Base-by-base conservation (phyloP, 2,888 invertebrate genomes). In the Melangyna quadrimaculata region DNA sequence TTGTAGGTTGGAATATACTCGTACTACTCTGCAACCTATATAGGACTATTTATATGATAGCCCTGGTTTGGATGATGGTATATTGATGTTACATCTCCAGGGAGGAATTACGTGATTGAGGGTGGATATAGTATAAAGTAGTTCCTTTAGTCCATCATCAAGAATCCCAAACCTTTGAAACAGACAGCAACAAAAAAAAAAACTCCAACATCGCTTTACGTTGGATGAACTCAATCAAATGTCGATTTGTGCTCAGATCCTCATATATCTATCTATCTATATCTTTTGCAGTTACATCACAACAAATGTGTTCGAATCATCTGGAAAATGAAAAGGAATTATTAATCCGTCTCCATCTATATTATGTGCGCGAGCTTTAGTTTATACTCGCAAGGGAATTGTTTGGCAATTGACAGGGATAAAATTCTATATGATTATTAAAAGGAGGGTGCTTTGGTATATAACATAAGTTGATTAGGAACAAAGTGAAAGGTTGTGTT, bases 241-340 rank as follows among this genome's bases (percentile, higher is more conserved):
- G 81, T 86, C 86, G 86, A 86, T 86, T 86, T 86, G n/a, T n/a
- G 75, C 59, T 67, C 71, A 19, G 51, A 75, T 80, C 84, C 14
- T 17, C 55, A 24, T 10, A 24, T 78, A 83, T n/a, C n/a, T n/a
- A n/a, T n/a, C n/a, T n/a, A n/a, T n/a, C n/a, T n/a, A n/a, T n/a
- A n/a, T 78, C 57, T 57, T 22, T 12, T n/a, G 45, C 37, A 24
- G 74, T 83, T 79, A 83, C 69, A 70, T 79, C 65, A 65, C 65
- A 69, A 59, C 35, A 73, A 74, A 77, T 71, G 71, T 61, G 51
- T 37, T 19, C 27, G 9, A 24, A 12, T 37, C 63, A 72, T 86
- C 55, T 53, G 10, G 75, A 77, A 78, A 81, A 86, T 86, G 81
- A 86, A 86, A 86, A 81, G 86, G 86, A 86, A 86, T 86, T 86